Evolutionary conservation across 1,140 invertebrate genomes (phyloP).

Genomic region (Leptopilina clavipes): DNA sequence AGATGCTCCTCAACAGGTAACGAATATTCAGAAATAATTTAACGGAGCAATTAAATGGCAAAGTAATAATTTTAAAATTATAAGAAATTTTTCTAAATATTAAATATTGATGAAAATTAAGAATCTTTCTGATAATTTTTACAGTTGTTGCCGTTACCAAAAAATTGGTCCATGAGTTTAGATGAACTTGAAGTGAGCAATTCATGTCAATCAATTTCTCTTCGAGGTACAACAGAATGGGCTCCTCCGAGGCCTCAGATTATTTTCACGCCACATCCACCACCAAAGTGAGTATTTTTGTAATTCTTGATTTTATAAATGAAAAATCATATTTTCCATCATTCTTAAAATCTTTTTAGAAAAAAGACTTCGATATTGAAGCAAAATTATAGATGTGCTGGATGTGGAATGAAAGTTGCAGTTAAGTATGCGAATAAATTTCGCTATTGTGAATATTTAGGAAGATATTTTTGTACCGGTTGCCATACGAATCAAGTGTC

Average conservation of each 20-base stretch:
- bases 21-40: constrained; percentile 27
- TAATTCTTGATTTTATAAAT: no score
- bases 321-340: no score
- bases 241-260: constrained; percentile 90
- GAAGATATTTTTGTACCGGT: constrained; percentile 91
- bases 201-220: constrained; percentile 73
- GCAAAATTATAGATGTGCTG: constrained; percentile 89
- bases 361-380: constrained; percentile 80
- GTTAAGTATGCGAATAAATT: constrained; percentile 82
- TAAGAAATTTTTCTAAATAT: constrained; percentile 37
- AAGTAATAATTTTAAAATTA: no score
- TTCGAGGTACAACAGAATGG: constrained; percentile 88
- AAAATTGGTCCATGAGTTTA: constrained; percentile 80
- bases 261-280: constrained; percentile 86
- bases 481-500: constrained; percentile 88
- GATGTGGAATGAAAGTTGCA: constrained; percentile 88
- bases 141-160: constrained; percentile 84
- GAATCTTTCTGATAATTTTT: constrained; percentile 36
- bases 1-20: constrained; percentile 84
- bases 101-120: constrained; percentile 34
- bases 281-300: constrained; percentile 78
- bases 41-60: no score
- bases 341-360: constrained; percentile 72
- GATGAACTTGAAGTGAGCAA: constrained; percentile 67
- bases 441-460: constrained; percentile 90